phyloP scores from a whole-genome alignment of 2,113 vertebrate species.

The Thoracochromis brauschi region DNA sequence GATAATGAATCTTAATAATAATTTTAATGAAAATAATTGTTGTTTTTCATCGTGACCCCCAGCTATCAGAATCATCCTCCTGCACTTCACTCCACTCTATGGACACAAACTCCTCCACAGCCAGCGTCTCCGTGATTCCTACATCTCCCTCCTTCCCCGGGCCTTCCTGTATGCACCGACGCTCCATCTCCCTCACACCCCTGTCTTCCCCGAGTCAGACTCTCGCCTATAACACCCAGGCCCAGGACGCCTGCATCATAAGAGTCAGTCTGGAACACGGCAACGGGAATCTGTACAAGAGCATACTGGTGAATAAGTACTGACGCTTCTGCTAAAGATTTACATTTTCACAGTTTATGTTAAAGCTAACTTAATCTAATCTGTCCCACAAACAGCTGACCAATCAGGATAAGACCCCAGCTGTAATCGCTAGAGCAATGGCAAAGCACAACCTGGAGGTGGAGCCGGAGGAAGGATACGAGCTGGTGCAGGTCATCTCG shows the following conservation, averaged over 20 bases:
- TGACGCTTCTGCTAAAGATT: background rate
- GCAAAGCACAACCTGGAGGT: slow-evolving; percentile 86
- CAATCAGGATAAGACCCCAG: slow-evolving; percentile 87
- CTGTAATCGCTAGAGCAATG: slow-evolving; percentile 85
- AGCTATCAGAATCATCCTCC: slow-evolving; percentile 82
- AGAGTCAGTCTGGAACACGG: slow-evolving; percentile 79
- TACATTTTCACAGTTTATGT: background rate
- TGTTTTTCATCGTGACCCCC: background rate
- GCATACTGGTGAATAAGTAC: slow-evolving; percentile 80
- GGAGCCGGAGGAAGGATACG: slow-evolving; percentile 76
- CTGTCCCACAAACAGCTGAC: slow-evolving; percentile 72
- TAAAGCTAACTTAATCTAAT: background rate
- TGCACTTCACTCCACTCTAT: slow-evolving; percentile 76
- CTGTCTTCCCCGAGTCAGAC: slow-evolving; percentile 48
- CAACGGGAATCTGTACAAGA: slow-evolving; percentile 92
- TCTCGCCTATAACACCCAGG: slow-evolving; percentile 83
- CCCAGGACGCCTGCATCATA: slow-evolving; percentile 83
- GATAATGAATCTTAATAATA: background rate
- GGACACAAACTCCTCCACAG: slow-evolving; percentile 76
- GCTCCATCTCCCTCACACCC: slow-evolving; percentile 66
- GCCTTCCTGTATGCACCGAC: slow-evolving; percentile 66
- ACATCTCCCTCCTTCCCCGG: slow-evolving; percentile 47
- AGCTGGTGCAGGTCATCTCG: slow-evolving; percentile 90
- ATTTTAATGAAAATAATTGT: background rate
- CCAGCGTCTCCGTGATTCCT: slow-evolving; percentile 58